A percentile compares a stretch with the other conserved stretches of the same genome.
phyloP scores from a whole-genome alignment of 2,888 invertebrate species.

The Andricus quercusramuli region DNA sequence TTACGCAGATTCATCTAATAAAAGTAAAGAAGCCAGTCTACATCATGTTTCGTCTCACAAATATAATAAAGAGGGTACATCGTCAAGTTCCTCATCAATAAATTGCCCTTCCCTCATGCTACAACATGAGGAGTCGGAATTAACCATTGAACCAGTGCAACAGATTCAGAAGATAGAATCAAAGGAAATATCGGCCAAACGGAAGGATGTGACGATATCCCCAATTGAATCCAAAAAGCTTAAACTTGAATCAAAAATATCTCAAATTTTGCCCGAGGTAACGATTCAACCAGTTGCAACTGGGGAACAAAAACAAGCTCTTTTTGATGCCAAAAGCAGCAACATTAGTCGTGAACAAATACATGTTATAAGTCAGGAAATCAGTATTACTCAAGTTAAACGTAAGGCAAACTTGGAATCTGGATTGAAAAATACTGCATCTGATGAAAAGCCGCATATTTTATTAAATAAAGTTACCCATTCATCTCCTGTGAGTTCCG shows the following conservation, averaged over 20 bases:
- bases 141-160: slow-evolving; percentile 69
- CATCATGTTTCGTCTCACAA: slow-evolving; percentile 57
- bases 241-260: slow-evolving; percentile 70
- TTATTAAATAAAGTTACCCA: slow-evolving; percentile 62
- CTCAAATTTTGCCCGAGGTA: slow-evolving; percentile 73
- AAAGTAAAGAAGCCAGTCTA: slow-evolving; percentile 54
- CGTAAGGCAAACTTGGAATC: slow-evolving; percentile 47
- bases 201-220: slow-evolving; percentile 71
- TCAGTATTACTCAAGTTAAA: slow-evolving; percentile 73
- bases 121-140: slow-evolving; percentile 65
- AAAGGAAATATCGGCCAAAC: slow-evolving; percentile 64
- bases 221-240: slow-evolving; percentile 73
- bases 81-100: too few species aligned
- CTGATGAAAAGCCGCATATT: slow-evolving; percentile 69
- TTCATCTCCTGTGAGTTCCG: slow-evolving; percentile 66
- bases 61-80: slow-evolving; percentile 60
- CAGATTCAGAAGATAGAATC: slow-evolving; percentile 49
- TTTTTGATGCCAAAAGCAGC: slow-evolving; percentile 62
- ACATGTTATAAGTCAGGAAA: slow-evolving; percentile 73
- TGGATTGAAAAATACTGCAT: slow-evolving; percentile 59
- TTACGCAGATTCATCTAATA: slow-evolving; percentile 52
- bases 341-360: slow-evolving; percentile 70
- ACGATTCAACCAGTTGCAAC: slow-evolving; percentile 73
- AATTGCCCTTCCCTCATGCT: slow-evolving; percentile 56
- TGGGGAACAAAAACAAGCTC: slow-evolving; percentile 58